phyloP scores from a whole-genome alignment of 2,113 vertebrate species.

The Falcunculus frontatus region DNA sequence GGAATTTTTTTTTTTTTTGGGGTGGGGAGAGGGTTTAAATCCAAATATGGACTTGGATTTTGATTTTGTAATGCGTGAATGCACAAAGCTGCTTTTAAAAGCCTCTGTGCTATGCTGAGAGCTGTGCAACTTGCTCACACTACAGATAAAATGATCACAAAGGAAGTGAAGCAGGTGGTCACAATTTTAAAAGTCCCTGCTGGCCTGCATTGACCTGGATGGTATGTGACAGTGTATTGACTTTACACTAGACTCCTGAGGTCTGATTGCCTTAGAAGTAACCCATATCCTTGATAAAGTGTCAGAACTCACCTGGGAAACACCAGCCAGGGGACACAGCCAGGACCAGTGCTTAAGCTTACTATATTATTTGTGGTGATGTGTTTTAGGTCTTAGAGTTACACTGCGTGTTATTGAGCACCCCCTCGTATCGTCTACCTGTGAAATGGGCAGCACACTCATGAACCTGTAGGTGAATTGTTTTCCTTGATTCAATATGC shows the following conservation, averaged over 20 bases:
- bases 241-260: background rate
- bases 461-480: background rate
- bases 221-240: background rate
- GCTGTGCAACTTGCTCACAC: background rate
- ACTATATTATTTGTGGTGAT: background rate
- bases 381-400: background rate
- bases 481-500: constrained; percentile 9
- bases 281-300: background rate
- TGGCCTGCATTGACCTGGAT: background rate
- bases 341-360: background rate
- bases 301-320: background rate
- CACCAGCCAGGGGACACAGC: background rate
- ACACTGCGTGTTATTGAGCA: background rate
- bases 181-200: background rate
- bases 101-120: background rate
- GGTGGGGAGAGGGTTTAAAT: background rate
- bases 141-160: background rate
- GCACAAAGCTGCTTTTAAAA: constrained; percentile 19
- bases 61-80: background rate
- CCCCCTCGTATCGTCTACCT: accelerated
- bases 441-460: background rate
- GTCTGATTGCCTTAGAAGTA: background rate
- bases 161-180: background rate
- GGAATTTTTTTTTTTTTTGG: background rate
- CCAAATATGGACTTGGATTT: background rate